Base-by-base conservation (phyloP, 2,113 vertebrate genomes). In the Cyprinus carpio region DNA sequence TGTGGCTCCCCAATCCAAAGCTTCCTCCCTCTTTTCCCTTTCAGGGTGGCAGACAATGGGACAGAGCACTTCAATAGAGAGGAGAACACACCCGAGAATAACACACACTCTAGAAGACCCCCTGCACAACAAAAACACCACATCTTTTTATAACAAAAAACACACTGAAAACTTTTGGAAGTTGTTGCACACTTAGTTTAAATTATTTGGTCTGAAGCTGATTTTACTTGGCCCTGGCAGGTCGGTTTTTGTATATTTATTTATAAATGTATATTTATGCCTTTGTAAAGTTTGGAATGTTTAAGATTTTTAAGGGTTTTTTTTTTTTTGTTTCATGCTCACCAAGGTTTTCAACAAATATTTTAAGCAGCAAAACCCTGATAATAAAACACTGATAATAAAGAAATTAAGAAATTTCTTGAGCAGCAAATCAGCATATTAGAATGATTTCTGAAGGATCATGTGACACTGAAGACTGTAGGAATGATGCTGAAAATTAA, bases 71-170 rank as follows among this genome's bases (percentile, higher is more conserved):
- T 93, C 92, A 94, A 92, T 83, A 90, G 46, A 13, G 46, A 49
- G 12, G 46, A 12, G 46, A 49, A 13, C 90, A 91, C 49, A 93
- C 88, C 54, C 90, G 77, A 82, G 91, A 91, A 93, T 96, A 96
- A 97, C 96, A 96, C 94, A 93, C 95, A 97, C 97, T 97, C 96
- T 96, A 96, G 93, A 93, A 93, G 93, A 94, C 93, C 91, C 92
- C 93, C 92, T 87, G 93, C 93, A 94, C 95, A 95, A 94, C 94
- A 93, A 92, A 91, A 95, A 81, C n/a, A 49, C 40, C 79, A 60
- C 75, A 60, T 29, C 75, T 77, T 51, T 34, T 77, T 20, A 15
- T 31, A 18, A 18, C 15, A 51, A 46, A 10, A 43, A 1, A 49
- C 46, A 49, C 46, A 27, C 72, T 75, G 51, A 27, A 56, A 13